phyloP scores from a whole-genome alignment of 1,140 invertebrate genomes.

The Hypothenemus hampei region DNA sequence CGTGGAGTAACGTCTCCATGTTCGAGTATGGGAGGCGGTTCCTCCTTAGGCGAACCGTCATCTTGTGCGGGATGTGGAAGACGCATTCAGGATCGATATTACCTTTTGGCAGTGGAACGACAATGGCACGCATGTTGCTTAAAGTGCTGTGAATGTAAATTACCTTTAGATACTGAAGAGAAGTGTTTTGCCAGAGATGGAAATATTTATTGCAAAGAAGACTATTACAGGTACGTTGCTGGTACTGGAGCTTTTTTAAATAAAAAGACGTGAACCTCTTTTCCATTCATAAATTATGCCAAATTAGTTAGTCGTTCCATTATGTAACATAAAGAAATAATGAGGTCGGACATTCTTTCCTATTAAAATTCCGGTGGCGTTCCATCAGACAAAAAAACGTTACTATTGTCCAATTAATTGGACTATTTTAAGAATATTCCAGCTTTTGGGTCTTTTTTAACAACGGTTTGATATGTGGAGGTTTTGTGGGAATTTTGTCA shows the following conservation, averaged over 20 bases:
- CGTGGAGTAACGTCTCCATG: constrained; percentile 40
- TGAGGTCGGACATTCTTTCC: constrained; percentile 20
- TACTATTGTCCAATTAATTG: constrained; percentile 21
- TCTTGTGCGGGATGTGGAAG: constrained; percentile 44
- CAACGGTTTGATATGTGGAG: too few relatives aligned
- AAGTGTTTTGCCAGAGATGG: constrained; percentile 88
- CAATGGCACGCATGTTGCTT: constrained; percentile 86
- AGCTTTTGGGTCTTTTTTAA: not conserved
- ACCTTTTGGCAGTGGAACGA: constrained; percentile 80
- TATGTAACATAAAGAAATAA: constrained; percentile 17
- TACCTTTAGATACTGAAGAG: constrained; percentile 76
- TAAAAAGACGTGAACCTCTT: not conserved
- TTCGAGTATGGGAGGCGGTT: constrained; percentile 37
- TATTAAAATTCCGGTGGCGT: constrained; percentile 24
- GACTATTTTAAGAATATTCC: constrained; percentile 9
- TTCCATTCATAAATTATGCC: constrained; percentile 1
- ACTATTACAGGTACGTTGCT: constrained; percentile 79
- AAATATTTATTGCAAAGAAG: constrained; percentile 91
- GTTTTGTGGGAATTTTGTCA: too few relatives aligned
- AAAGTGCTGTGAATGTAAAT: constrained; percentile 79
- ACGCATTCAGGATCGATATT: constrained; percentile 57
- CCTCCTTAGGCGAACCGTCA: constrained; percentile 35
- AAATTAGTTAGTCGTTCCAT: not conserved
- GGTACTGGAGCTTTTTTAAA: not conserved
- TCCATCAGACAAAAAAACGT: constrained; percentile 13